phyloP scores from a whole-genome alignment of 2,888 invertebrate species.

The Scaptodrosophila latifasciaeformis region DNA sequence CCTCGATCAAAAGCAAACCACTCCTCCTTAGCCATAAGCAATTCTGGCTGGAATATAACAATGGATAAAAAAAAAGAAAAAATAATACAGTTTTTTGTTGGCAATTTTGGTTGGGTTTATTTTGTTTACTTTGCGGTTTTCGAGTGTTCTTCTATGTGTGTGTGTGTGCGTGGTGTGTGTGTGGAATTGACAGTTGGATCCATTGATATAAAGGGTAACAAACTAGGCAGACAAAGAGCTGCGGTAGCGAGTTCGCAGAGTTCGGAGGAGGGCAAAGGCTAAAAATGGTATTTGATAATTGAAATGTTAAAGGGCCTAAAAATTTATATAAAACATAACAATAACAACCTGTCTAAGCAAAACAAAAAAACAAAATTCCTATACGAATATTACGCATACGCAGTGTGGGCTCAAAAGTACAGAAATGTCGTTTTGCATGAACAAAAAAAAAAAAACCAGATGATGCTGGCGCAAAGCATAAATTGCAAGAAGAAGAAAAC shows the following conservation, averaged over 20 bases:
- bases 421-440: too few relatives aligned
- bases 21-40: too few relatives aligned
- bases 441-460: background rate
- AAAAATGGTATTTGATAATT: conserved; percentile 7
- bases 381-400: conserved; percentile 1
- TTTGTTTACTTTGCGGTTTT: too few relatives aligned
- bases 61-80: background rate
- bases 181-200: conserved; percentile 3
- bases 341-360: background rate
- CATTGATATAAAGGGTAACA: background rate
- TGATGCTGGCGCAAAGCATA: conserved; percentile 9
- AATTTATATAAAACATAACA: background rate
- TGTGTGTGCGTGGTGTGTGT: background rate
- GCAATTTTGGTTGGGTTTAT: background rate
- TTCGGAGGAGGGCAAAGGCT: background rate
- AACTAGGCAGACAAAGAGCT: background rate
- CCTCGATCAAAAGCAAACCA: too few relatives aligned
- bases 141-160: too few relatives aligned
- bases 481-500: conserved; percentile 37
- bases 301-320: background rate
- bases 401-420: conserved; percentile 1
- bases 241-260: background rate
- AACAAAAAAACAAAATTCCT: too few relatives aligned
- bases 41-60: too few relatives aligned
- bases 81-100: background rate